Evolutionary conservation across 2,113 vertebrate species (phyloP).

Genomic region (Potamarius usumacintae): DNA sequence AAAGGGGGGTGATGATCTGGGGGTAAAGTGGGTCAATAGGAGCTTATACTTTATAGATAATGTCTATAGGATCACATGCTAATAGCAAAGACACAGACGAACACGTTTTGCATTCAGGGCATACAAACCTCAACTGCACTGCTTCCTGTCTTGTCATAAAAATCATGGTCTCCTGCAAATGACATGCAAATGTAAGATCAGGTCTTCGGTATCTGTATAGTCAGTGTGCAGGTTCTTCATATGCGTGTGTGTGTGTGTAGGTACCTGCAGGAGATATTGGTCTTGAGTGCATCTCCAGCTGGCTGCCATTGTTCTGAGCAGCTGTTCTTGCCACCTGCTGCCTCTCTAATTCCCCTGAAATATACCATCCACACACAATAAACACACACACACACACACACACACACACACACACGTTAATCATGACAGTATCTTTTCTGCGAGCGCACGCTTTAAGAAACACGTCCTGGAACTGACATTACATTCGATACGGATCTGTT

Average conservation of each 20-base stretch:
- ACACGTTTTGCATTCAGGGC: slow-evolving; percentile 7
- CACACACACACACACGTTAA: slow-evolving; percentile 24
- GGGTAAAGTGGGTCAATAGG: background rate
- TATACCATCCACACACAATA: slow-evolving; percentile 30
- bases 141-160: slow-evolving; percentile 84
- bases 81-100: slow-evolving; percentile 1
- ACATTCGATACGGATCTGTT: slow-evolving; percentile 98
- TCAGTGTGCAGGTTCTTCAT: background rate
- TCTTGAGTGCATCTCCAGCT: slow-evolving; percentile 83
- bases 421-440: background rate
- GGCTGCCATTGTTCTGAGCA: slow-evolving; percentile 82
- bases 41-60: background rate
- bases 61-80: slow-evolving; percentile 6
- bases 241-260: slow-evolving; percentile 31
- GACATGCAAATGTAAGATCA: slow-evolving; percentile 20
- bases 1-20: background rate
- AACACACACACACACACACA: slow-evolving; percentile 29
- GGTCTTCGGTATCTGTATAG: background rate
- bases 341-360: slow-evolving; percentile 91
- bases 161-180: slow-evolving; percentile 86
- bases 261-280: slow-evolving; percentile 87
- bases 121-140: slow-evolving; percentile 96
- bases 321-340: slow-evolving; percentile 85
- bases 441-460: background rate
- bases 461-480: slow-evolving; percentile 80